phyloP scores from a whole-genome alignment of 2,888 invertebrate species.

The Zygaena filipendulae region DNA sequence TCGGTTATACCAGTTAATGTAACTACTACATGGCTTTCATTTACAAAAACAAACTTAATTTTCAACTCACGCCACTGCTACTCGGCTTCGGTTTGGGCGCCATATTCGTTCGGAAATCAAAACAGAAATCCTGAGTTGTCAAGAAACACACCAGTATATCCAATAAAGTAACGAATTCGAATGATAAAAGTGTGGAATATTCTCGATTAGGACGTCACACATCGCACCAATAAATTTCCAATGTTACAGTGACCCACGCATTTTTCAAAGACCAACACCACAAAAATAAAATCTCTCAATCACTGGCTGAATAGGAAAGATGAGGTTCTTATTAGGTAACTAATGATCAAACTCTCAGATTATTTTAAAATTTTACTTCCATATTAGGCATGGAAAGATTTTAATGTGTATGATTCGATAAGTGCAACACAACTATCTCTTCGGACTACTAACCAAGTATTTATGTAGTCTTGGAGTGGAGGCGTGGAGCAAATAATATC shows the following conservation, averaged over 20 bases:
- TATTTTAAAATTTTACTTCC: no score
- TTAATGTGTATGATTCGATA: no score
- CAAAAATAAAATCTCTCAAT: no score
- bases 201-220: conserved; percentile 32
- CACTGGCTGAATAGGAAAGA: not conserved
- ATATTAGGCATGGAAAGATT: no score
- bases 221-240: conserved; percentile 22
- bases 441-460: conserved; percentile 33
- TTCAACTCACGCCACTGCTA: conserved; percentile 20
- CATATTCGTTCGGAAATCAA: conserved; percentile 27
- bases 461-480: conserved; percentile 41
- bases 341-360: no score
- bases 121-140: conserved; percentile 24
- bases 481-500: conserved; percentile 29
- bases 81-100: conserved; percentile 40
- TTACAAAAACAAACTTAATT: no score
- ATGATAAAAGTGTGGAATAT: conserved; percentile 29
- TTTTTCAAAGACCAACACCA: no score
- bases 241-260: no score
- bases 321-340: no score
- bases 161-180: conserved; percentile 29
- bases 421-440: no score
- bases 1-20: no score
- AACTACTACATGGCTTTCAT: no score
- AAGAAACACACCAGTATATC: conserved; percentile 44